Percentiles rank a stretch among this genome's conserved stretches.
These are phyloP conservation scores for Lagodon rhomboides DNA, from an alignment of 2,797 vertebrate species.

Conservation along the genomic window DNA sequence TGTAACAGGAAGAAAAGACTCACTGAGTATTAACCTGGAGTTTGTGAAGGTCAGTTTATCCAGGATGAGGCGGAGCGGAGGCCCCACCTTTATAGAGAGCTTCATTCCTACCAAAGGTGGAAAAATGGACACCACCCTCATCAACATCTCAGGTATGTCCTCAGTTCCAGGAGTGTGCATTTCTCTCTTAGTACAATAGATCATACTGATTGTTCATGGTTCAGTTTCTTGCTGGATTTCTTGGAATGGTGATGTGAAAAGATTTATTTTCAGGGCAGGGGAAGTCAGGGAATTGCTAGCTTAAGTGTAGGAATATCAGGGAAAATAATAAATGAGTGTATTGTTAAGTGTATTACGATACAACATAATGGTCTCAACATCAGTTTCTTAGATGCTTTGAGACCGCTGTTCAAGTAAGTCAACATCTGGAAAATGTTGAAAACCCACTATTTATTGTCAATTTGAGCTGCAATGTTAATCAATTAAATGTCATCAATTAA, in stretches of 20 bases:
- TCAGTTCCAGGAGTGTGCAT: neutral
- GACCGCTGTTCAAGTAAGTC: too few relatives aligned
- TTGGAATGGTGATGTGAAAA: neutral
- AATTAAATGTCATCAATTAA: too few relatives aligned
- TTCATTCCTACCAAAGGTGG: constrained; percentile 90
- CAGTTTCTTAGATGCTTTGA: too few relatives aligned
- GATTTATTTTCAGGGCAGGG: neutral
- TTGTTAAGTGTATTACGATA: neutral
- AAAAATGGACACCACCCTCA: constrained; percentile 98
- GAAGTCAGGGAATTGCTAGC: neutral
- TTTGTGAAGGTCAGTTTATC: constrained; percentile 99
- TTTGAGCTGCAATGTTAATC: too few relatives aligned
- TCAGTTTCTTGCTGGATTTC: neutral
- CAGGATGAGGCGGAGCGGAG: constrained; percentile 94
- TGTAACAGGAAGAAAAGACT: constrained; percentile 97
- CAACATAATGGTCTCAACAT: neutral
- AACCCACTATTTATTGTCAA: too few relatives aligned
- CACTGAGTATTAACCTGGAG: constrained; percentile 97
- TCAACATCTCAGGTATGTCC: constrained; percentile 96
- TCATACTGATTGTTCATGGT: neutral
- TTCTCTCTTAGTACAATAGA: neutral
- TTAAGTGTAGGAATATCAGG: neutral
- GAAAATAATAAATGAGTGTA: neutral
- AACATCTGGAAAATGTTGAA: too few relatives aligned
- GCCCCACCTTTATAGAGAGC: constrained; percentile 94